Evolutionary conservation across 2,797 vertebrate genomes (phyloP), one percentile per base, ranked within the genome.

Genomic region (Enteromius anoplus): DNA sequence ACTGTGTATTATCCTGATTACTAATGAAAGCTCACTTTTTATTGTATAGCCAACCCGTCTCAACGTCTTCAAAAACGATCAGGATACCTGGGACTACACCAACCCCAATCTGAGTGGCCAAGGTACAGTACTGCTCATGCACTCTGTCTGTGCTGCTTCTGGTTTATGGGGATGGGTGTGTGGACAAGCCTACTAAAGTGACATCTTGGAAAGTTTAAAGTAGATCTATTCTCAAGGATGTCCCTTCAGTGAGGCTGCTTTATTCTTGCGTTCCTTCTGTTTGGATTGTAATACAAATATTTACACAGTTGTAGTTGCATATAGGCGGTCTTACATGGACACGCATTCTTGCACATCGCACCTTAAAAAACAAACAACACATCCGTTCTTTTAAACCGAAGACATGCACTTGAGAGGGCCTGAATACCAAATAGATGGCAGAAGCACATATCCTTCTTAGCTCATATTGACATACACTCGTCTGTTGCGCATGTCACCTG

Each of bases 41-140:
- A 11, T 11, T 86, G 64, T 10, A n/a, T 90, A 98, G 97, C 97
- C 98, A 42, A 96, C 97, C 0, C 96, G 97, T 58, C 96, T 99
- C 87, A 99, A 99, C 55, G 98, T 99, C 84, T 99, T 98, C 93
- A 98, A 98, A 94, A 99, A 99, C 0, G 98, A 99, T 90, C 97
- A 98, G 91, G 97, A 98, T 90, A 98, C 98, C 0, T 98, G 98
- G 97, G 97, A 99, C 86, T 98, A 98, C 91, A 97, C 97, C 85
- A 99, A 98, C 90, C 97, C 97, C 70, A 96, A 94, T 86, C 93
- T 98, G 90, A 96, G 96, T 88, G 96, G 97, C 91, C 96, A 98
- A 98, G 97, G 98, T 98, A 98, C 26, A 68, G 26, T 55, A 58
- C 60, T 42, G 29, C 64, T 6, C n/a, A 34, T 42, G 1, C 40